Percentiles rank a stretch among this genome's conserved stretches.
phyloP scores from a whole-genome alignment of 2,888 invertebrate species.

The Dione juno region DNA sequence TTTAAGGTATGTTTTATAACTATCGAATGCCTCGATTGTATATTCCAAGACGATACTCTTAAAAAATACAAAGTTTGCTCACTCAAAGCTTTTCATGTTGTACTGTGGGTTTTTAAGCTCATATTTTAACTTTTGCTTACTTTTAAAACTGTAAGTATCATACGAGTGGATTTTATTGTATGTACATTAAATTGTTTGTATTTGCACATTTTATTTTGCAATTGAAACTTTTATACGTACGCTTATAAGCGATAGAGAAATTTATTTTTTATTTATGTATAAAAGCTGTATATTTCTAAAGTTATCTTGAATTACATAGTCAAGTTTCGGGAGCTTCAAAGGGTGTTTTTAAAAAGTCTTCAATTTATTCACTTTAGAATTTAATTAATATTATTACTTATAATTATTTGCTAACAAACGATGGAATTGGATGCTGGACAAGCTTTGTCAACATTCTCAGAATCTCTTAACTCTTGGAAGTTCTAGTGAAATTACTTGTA shows the following conservation, averaged over 20 bases:
- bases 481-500: too few relatives aligned
- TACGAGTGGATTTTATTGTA: constrained; percentile 8
- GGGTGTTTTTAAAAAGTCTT: too few relatives aligned
- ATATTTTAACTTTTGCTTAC: constrained; percentile 11
- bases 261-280: not conserved
- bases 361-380: too few relatives aligned
- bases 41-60: not conserved
- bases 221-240: not conserved
- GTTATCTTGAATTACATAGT: too few relatives aligned
- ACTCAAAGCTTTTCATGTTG: not conserved
- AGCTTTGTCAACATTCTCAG: too few relatives aligned
- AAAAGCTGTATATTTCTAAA: too few relatives aligned
- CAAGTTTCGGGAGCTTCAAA: too few relatives aligned
- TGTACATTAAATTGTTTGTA: constrained; percentile 1
- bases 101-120: constrained; percentile 2
- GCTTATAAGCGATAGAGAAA: not conserved
- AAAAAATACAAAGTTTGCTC: not conserved
- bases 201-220: not conserved
- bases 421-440: too few relatives aligned
- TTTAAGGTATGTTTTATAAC: not conserved
- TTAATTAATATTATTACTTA: too few relatives aligned
- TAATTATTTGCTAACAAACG: too few relatives aligned
- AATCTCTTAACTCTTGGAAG: too few relatives aligned
- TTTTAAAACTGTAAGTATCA: constrained; percentile 6
- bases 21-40: not conserved